Evolutionary conservation across 2,797 vertebrate genomes (phyloP).

Genomic region (Falco berigora): DNA sequence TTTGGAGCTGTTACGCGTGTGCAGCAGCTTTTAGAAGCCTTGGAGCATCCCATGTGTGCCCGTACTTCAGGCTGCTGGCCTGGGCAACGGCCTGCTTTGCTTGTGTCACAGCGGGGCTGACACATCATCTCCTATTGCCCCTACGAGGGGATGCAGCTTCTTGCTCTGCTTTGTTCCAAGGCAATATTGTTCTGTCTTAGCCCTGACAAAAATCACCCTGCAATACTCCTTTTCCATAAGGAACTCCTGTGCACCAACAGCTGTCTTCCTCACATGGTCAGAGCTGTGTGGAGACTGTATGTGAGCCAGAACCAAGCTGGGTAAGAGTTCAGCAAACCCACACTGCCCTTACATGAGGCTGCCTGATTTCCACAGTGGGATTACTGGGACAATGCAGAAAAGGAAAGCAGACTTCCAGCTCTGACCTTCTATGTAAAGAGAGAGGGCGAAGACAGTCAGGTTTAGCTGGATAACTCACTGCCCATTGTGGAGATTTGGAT

Average conservation of each 20-base stretch:
- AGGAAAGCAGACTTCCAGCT: background rate
- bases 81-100: background rate
- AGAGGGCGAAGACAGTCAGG: background rate
- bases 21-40: background rate
- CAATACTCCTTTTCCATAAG: background rate
- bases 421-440: background rate
- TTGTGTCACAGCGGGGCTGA: background rate
- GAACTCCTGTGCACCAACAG: background rate
- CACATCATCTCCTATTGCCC: background rate
- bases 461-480: background rate
- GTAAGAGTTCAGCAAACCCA: background rate
- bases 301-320: background rate
- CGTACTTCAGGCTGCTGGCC: background rate
- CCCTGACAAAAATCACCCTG: background rate
- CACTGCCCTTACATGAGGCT: background rate
- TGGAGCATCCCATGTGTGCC: background rate
- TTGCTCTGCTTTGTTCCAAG: background rate
- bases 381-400: background rate
- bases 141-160: background rate
- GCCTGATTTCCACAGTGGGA: background rate
- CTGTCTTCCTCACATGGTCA: background rate
- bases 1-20: background rate
- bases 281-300: background rate
- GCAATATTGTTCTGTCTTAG: background rate
- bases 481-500: background rate